Conservation (phyloP, 37 sponge, comb jelly and placozoan genomes). For the Cladorhizidae sp. region DNA sequence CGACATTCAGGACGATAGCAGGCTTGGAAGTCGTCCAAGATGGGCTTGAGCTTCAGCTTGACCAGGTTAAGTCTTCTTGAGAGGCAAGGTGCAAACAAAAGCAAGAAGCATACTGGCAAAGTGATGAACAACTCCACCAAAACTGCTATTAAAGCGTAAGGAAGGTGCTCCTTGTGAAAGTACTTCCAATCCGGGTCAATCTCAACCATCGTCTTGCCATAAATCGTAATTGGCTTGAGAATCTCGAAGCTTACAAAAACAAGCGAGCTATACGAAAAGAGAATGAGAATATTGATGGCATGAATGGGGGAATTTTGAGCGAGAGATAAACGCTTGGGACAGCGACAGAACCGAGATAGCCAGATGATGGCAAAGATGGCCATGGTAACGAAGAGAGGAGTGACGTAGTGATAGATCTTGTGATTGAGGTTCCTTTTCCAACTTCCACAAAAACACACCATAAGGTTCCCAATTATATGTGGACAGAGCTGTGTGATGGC, state of each 20-base stretch:
- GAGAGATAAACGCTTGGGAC: slow-evolving; percentile 1
- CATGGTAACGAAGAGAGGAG: not conserved
- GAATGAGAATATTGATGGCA: slow-evolving; percentile 23
- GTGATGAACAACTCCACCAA: slow-evolving; percentile 16
- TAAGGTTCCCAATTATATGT: slow-evolving; percentile 7
- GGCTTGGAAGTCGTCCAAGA: slow-evolving; percentile 54
- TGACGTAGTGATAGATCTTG: not conserved
- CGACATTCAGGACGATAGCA: slow-evolving; percentile 43
- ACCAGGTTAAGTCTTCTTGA: not conserved
- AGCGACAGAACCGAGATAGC: slow-evolving; percentile 2
- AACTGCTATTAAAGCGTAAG: slow-evolving; percentile 46
- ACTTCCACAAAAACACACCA: slow-evolving; percentile 4
- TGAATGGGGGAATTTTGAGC: slow-evolving; percentile 28
- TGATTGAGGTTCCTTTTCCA: not conserved
- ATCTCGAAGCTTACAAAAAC: slow-evolving; percentile 5
- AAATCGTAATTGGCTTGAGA: slow-evolving; percentile 11
- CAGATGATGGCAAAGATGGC: slow-evolving; percentile 5
- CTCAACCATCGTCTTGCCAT: not conserved
- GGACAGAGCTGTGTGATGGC: slow-evolving; percentile 39
- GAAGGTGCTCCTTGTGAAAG: slow-evolving; percentile 28
- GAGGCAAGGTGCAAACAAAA: slow-evolving; percentile 49
- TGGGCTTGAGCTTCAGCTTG: slow-evolving; percentile 27
- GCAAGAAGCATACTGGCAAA: slow-evolving; percentile 15
- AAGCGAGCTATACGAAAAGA: slow-evolving; percentile 16
- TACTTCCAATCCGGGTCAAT: not conserved